Conservation (phyloP, 2,797 vertebrate genomes). For the Ceyx erithaca region DNA sequence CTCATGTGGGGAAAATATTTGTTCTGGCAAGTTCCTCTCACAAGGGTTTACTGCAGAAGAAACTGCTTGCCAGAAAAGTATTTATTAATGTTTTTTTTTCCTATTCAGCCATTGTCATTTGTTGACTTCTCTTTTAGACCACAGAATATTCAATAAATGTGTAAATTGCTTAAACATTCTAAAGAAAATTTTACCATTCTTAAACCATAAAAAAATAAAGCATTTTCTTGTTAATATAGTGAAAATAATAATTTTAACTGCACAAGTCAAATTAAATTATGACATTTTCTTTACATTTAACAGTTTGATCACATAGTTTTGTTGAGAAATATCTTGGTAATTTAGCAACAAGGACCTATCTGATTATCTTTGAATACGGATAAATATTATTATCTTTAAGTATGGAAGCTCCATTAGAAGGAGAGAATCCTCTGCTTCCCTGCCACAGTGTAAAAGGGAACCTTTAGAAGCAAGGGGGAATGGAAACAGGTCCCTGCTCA, state of each 20-base stretch:
- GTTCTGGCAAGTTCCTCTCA: neutral
- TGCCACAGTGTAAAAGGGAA: too few relatives aligned
- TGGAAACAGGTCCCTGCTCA: too few relatives aligned
- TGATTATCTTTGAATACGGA: neutral
- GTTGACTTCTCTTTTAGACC: slow-evolving; percentile 11
- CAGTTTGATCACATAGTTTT: neutral
- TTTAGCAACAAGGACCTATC: neutral
- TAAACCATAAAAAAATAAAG: neutral
- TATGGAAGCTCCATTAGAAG: too few relatives aligned
- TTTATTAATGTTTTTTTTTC: slow-evolving; percentile 38
- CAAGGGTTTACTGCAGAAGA: slow-evolving; percentile 28
- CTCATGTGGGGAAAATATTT: slow-evolving; percentile 54
- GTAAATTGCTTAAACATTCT: neutral
- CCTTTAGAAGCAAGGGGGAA: too few relatives aligned
- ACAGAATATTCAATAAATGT: neutral
- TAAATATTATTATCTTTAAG: neutral
- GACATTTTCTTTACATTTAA: neutral
- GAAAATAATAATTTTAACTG: neutral
- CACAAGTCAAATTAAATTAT: neutral
- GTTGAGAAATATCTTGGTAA: neutral
- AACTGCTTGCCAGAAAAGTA: slow-evolving; percentile 15
- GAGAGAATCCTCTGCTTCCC: too few relatives aligned
- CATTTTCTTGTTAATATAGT: neutral
- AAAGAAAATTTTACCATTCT: neutral
- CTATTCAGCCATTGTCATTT: neutral